A percentile compares a stretch with the other conserved stretches of the same genome.
phyloP scores from a whole-genome alignment of 1,140 invertebrate species.

The Drosophila sproati region DNA sequence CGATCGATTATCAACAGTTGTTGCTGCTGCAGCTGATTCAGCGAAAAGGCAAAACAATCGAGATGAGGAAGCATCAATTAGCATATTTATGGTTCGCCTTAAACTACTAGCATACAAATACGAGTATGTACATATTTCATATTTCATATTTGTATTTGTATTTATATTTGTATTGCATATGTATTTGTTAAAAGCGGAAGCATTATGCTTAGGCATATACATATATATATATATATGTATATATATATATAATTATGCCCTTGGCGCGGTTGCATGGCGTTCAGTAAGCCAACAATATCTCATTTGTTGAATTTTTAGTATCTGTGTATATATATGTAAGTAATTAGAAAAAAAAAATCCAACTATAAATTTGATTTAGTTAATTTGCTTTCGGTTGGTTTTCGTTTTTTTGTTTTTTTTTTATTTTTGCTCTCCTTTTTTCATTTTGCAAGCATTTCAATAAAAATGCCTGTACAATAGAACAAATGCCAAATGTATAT shows the following conservation, averaged over 20 bases:
- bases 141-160: not conserved
- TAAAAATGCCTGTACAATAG: constrained; percentile 65
- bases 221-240: constrained; percentile 12
- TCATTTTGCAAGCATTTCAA: constrained; percentile 70
- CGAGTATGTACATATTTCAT: not conserved
- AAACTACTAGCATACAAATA: constrained; percentile 12
- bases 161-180: constrained; percentile 28
- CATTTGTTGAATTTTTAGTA: constrained; percentile 7
- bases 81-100: constrained; percentile 16
- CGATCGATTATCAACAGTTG: constrained; percentile 67
- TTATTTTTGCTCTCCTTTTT: constrained; percentile 11
- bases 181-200: constrained; percentile 43
- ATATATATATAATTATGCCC: constrained; percentile 9
- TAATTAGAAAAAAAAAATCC: constrained; percentile 34
- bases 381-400: constrained; percentile 32
- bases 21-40: constrained; percentile 23
- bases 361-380: constrained; percentile 51
- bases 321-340: constrained; percentile 19
- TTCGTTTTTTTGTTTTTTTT: constrained; percentile 24
- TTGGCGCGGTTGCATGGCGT: constrained; percentile 19
- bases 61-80: constrained; percentile 37
- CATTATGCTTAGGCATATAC: constrained; percentile 19
- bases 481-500: constrained; percentile 62
- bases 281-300: constrained; percentile 21
- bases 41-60: constrained; percentile 47